Evolutionary conservation across 2,888 invertebrate species (phyloP), one percentile per base, ranked within the genome.

Genomic region (Alcis repandata): DNA sequence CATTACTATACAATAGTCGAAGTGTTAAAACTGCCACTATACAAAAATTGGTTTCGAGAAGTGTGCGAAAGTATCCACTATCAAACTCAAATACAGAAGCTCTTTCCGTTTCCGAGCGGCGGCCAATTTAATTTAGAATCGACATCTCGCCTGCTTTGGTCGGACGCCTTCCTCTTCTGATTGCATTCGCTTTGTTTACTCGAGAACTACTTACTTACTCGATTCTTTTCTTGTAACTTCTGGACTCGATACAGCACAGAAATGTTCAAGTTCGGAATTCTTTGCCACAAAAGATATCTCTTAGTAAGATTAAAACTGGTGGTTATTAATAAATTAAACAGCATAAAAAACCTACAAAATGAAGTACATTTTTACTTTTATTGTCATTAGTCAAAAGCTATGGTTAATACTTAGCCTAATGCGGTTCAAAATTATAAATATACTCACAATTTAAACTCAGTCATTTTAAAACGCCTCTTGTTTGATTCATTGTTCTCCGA

Each of bases 131-230:
- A 59, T 59, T 63, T 53, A 10, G 41, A 52, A 58, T 63, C 32
- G 53, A 40, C 46, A 32, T 53, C 43, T 61, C 40, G 49, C n/a
- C 46, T 41, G 41, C 8, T 27, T 32, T 17, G 54, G 48, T 36
- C 40, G 33, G 57, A 40, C 40, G 52, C 46, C 22, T 59, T 49
- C 32, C 32, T 32, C 32, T 63, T 41, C 48, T 63, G 63, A 63
- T 63, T 59, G 58, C 53, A 22, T 53, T 59, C 40, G 58, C 36
- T 63, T 59, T 59, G 53, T 59, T 59, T 59, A 63, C 48, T 63
- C 32, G 9, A 36, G 45, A 46, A 20, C 33, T n/a, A 15, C 32
- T 53, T 41, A 17, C 27, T 15, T 1, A 41, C 40, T 33, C 41
- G 17, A 51, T 43, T 17, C 11, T 11, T 27, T 27, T 27, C 2